These are phyloP conservation scores for Aphidius colemani DNA, from an alignment of 2,888 invertebrate species.

Conservation along the genomic window DNA sequence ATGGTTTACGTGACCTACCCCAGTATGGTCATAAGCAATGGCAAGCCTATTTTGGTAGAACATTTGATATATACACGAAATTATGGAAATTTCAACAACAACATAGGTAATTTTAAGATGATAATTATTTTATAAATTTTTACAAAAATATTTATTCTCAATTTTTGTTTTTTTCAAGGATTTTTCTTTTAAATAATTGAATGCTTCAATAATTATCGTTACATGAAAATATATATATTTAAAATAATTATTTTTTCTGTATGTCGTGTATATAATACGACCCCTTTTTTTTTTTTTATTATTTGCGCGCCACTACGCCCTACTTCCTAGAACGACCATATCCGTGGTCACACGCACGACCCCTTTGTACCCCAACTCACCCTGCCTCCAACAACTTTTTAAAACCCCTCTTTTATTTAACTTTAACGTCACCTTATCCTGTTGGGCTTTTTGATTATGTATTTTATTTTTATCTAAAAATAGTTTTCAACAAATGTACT, in stretches of 20 bases:
- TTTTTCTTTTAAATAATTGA: no score
- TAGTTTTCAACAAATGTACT: no score
- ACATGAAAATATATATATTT: no score
- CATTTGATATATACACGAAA: conserved; percentile 96
- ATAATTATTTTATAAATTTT: background rate
- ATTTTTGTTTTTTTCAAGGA: background rate
- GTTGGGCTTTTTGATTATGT: background rate
- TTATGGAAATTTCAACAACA: conserved; percentile 98
- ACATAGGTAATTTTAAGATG: conserved; percentile 76
- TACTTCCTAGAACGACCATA: conserved; percentile 17
- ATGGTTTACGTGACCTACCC: conserved; percentile 94
- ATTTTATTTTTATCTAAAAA: background rate
- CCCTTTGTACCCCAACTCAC: conserved; percentile 26
- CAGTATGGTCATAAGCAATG: conserved; percentile 97
- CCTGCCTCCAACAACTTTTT: conserved; percentile 21
- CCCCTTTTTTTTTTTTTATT: conserved; percentile 11
- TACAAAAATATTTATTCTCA: background rate
- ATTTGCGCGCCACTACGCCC: conserved; percentile 20
- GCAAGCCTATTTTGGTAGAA: conserved; percentile 96
- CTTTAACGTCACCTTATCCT: background rate
- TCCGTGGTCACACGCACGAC: conserved; percentile 1
- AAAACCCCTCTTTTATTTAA: conserved; percentile 5
- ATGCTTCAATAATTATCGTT: no score
- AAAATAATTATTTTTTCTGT: conserved; percentile 8
- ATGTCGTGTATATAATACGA: conserved; percentile 10